Percentiles rank a stretch among this genome's conserved stretches.
phyloP scores from a whole-genome alignment of 2,797 vertebrate genomes.

The Tokudaia muenninki region DNA sequence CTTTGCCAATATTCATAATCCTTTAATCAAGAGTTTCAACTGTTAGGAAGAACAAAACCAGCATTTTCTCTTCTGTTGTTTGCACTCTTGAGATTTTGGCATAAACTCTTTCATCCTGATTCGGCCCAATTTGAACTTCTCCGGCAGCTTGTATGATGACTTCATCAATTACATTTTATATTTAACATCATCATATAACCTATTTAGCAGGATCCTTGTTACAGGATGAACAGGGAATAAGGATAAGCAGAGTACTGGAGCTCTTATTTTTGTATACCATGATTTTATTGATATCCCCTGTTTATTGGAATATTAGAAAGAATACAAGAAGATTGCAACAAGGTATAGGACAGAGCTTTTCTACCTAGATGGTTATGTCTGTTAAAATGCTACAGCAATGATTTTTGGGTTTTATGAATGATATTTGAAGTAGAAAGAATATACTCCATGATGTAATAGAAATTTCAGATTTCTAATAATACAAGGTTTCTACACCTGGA shows the following conservation, averaged over 20 bases:
- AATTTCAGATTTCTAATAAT: conserved; percentile 3
- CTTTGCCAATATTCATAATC: neutral
- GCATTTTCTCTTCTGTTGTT: neutral
- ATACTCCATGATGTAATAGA: neutral
- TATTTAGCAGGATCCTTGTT: neutral
- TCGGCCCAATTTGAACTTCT: neutral
- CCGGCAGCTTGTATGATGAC: neutral
- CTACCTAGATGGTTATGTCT: neutral
- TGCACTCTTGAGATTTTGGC: neutral
- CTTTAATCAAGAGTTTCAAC: neutral
- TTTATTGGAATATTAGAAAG: neutral
- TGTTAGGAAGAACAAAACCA: neutral
- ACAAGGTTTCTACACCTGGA: conserved; percentile 32
- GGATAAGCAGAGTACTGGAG: neutral
- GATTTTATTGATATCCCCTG: neutral
- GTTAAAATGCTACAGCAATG: neutral
- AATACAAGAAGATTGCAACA: neutral
- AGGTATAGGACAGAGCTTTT: neutral
- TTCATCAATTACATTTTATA: neutral
- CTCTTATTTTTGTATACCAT: neutral
- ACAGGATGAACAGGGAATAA: conserved; percentile 26
- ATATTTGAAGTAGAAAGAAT: neutral
- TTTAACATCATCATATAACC: neutral
- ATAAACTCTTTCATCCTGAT: neutral
- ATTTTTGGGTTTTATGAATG: conserved; percentile 30